These are phyloP conservation scores for Halcyon smyrnensis DNA, from an alignment of 2,797 vertebrate genomes.

Conservation along the genomic window DNA sequence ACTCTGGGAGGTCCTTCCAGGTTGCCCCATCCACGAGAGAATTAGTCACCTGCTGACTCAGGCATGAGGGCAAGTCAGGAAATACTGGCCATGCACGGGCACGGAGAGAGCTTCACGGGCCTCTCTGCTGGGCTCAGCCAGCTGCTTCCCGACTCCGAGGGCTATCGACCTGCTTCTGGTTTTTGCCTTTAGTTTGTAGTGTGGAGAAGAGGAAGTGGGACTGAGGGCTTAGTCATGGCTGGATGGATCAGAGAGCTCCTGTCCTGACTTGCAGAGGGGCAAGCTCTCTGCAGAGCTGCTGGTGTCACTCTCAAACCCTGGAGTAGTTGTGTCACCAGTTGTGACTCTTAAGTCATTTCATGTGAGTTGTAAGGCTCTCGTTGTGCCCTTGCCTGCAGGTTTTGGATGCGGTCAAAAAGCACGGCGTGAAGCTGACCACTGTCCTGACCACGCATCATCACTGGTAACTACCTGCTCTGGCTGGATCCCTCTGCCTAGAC, in stretches of 20 bases:
- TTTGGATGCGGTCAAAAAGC: conserved; percentile 89
- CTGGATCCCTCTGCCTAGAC: background rate
- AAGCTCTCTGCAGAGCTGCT: background rate
- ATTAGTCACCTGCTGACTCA: background rate
- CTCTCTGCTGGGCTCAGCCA: background rate
- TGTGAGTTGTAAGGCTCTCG: background rate
- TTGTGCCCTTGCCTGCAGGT: conserved; percentile 81
- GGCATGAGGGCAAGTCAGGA: background rate
- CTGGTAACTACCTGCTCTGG: conserved; percentile 81
- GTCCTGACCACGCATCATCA: conserved; percentile 97
- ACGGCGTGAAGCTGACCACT: conserved; percentile 89
- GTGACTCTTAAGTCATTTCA: background rate
- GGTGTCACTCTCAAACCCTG: background rate
- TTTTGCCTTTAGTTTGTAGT: background rate
- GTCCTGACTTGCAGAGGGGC: background rate
- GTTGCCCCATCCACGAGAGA: background rate
- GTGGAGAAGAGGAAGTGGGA: background rate
- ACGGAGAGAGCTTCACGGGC: background rate
- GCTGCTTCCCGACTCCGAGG: background rate
- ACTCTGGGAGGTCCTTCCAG: background rate
- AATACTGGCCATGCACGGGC: background rate
- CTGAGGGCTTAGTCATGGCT: background rate
- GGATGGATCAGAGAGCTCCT: background rate
- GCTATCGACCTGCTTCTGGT: background rate
- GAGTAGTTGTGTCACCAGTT: background rate